A percentile compares a stretch with the other conserved stretches of the same genome.
phyloP scores from a whole-genome alignment of 2,797 vertebrate genomes.

The Falco naumanni region DNA sequence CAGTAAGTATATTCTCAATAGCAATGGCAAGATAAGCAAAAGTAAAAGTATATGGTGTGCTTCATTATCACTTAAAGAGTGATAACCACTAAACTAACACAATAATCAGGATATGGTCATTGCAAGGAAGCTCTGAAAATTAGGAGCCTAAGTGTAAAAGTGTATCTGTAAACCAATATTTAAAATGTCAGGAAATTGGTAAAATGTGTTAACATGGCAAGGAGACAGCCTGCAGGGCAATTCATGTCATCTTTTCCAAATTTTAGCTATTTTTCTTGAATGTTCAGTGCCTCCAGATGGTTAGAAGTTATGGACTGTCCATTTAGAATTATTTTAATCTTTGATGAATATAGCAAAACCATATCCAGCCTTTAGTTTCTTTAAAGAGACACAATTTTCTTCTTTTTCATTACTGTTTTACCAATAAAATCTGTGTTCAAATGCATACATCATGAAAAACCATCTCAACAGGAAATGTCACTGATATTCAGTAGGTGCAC shows the following conservation, averaged over 20 bases:
- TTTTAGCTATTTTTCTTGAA: background rate
- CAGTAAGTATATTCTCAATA: background rate
- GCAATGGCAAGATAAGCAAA: background rate
- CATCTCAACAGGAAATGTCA: background rate
- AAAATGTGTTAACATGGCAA: background rate
- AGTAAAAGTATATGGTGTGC: background rate
- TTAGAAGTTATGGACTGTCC: background rate
- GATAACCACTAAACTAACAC: background rate
- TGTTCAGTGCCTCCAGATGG: background rate
- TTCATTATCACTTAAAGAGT: background rate
- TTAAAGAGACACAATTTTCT: background rate
- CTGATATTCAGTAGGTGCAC: background rate
- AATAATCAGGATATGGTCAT: background rate
- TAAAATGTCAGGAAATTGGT: background rate
- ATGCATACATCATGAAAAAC: fast-evolving
- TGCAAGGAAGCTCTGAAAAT: background rate
- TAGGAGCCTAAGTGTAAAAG: background rate
- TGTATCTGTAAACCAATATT: background rate
- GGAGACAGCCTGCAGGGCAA: background rate
- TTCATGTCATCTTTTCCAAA: background rate
- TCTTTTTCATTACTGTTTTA: background rate
- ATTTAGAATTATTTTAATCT: background rate
- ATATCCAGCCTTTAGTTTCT: background rate
- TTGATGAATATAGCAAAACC: background rate
- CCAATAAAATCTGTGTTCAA: background rate